These are phyloP conservation scores for Helleia helle DNA, from an alignment of 2,888 invertebrate genomes.

Conservation along the genomic window DNA sequence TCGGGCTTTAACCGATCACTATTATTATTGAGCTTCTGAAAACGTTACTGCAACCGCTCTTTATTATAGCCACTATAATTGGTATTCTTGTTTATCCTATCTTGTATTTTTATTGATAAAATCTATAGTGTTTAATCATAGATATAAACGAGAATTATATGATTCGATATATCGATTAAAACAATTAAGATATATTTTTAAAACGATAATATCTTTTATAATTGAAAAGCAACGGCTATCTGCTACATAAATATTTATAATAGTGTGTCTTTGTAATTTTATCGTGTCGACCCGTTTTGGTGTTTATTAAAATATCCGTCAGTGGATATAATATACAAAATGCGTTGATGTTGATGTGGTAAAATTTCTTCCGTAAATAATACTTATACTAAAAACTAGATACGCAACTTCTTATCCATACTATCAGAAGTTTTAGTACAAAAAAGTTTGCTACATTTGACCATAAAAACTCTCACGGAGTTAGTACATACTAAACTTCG, in stretches of 20 bases:
- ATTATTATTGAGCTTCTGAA: slow-evolving; percentile 54
- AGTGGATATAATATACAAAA: no score
- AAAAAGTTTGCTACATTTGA: not conserved
- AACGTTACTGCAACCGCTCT: slow-evolving; percentile 49
- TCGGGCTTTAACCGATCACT: slow-evolving; percentile 35
- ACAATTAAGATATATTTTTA: slow-evolving; percentile 2
- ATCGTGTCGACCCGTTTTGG: no score
- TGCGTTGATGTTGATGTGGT: no score
- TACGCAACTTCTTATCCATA: no score
- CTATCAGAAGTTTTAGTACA: no score
- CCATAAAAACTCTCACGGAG: slow-evolving; percentile 23
- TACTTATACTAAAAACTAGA: no score
- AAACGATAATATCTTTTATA: not conserved
- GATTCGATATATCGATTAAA: not conserved
- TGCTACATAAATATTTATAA: not conserved
- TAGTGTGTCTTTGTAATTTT: no score
- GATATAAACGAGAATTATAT: not conserved
- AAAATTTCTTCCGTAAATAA: no score
- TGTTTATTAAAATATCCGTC: no score
- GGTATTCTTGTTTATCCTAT: slow-evolving; percentile 36
- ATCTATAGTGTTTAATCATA: not conserved
- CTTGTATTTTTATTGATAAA: slow-evolving; percentile 6
- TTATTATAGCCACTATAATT: not conserved
- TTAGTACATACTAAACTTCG: slow-evolving; percentile 42
- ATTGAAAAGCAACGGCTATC: not conserved